Percentiles rank a stretch among this genome's conserved stretches.
phyloP scores from a whole-genome alignment of 2,888 invertebrate species.

The Acanthosepion lycidas region DNA sequence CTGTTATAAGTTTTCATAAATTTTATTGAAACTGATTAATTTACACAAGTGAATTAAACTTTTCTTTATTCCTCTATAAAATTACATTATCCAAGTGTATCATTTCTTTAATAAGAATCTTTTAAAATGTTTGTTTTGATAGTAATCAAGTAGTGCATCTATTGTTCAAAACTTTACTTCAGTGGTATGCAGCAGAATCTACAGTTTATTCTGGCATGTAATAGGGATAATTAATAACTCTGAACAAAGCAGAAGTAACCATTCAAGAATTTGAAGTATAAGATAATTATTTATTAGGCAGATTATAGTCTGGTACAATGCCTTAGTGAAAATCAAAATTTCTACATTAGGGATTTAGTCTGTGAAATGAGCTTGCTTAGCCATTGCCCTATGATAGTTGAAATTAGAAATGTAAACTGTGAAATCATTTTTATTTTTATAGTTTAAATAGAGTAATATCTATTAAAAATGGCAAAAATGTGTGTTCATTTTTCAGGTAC shows the following conservation, averaged over 20 bases:
- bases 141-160: neutral
- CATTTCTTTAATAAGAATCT: neutral
- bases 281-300: neutral
- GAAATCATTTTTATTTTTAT: neutral
- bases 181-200: neutral
- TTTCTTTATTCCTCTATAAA: neutral
- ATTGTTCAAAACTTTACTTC: neutral
- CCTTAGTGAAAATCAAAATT: neutral
- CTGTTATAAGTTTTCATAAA: neutral
- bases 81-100: neutral
- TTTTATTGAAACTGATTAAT: neutral
- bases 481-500: neutral
- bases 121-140: neutral
- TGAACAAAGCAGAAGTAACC: neutral
- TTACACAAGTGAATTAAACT: neutral
- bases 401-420: neutral
- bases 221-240: neutral
- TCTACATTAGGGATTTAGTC: neutral
- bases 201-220: neutral
- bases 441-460: neutral
- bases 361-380: neutral
- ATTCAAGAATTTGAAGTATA: neutral
- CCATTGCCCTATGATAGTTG: neutral
- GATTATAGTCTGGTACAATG: neutral
- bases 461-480: neutral